These are phyloP conservation scores for Euwallacea fornicatus DNA, from an alignment of 1,140 invertebrate genomes.

Conservation along the genomic window DNA sequence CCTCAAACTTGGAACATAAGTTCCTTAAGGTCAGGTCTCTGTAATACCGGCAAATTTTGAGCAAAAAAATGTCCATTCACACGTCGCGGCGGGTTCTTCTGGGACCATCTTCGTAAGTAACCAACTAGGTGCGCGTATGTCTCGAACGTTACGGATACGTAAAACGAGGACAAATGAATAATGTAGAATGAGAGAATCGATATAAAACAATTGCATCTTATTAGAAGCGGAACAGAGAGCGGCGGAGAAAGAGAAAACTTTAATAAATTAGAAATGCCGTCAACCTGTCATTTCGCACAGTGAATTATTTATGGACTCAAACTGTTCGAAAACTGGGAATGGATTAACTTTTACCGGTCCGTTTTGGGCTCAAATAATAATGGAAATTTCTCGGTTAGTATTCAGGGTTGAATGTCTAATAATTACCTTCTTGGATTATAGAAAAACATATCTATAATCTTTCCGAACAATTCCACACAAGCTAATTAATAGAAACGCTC, in stretches of 20 bases:
- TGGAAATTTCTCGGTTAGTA: neutral
- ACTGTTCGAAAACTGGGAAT: constrained; percentile 9
- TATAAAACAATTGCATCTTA: constrained; percentile 38
- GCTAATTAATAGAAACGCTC: too few species aligned
- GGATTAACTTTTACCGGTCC: constrained; percentile 15
- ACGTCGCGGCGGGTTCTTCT: too few species aligned
- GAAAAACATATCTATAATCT: too few species aligned
- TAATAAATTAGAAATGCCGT: constrained; percentile 37
- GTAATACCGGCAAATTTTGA: too few species aligned
- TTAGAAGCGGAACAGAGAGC: constrained; percentile 28
- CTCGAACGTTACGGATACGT: too few species aligned
- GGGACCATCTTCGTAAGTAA: too few species aligned
- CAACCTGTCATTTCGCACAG: constrained; percentile 33
- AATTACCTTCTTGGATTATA: too few species aligned
- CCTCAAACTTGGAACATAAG: too few species aligned
- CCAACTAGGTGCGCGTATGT: too few species aligned
- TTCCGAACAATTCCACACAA: too few species aligned
- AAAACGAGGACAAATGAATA: neutral
- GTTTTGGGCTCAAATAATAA: constrained; percentile 11
- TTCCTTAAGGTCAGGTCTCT: too few species aligned
- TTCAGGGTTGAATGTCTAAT: neutral
- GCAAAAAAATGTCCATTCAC: too few species aligned
- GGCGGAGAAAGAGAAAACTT: constrained; percentile 33
- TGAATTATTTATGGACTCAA: constrained; percentile 33
- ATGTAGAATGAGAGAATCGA: constrained; percentile 27